Evolutionary conservation across 2,888 invertebrate species (phyloP).

Genomic region (Amblyteles armatorius): DNA sequence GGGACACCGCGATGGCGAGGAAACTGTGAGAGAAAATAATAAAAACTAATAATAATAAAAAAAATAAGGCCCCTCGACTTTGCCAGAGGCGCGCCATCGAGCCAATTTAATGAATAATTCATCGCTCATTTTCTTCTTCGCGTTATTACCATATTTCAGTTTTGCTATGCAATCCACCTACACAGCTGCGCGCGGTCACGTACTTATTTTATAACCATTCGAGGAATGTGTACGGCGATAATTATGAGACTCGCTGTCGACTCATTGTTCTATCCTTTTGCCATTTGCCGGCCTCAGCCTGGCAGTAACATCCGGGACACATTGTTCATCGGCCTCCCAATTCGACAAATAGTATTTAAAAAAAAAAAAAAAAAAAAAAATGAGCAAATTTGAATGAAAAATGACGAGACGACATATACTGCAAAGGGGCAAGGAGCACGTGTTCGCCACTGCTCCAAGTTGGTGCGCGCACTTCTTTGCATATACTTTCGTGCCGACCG

Average conservation of each 20-base stretch:
- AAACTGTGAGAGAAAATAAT: conserved; percentile 27
- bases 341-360: not conserved
- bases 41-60: conserved; percentile 8
- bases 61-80: conserved; percentile 44
- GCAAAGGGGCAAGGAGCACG: not conserved
- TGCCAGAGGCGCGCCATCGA: conserved; percentile 45
- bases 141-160: conserved; percentile 67
- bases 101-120: conserved; percentile 68
- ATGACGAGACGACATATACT: not conserved
- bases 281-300: not conserved
- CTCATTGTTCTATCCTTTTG: not conserved
- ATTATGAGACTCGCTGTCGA: conserved; percentile 13
- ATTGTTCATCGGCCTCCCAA: not conserved
- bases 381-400: not conserved
- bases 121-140: conserved; percentile 67
- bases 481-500: not conserved
- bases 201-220: conserved; percentile 43
- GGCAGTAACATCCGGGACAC: not conserved
- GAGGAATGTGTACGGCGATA: conserved; percentile 47
- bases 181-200: conserved; percentile 43
- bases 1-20: conserved; percentile 9
- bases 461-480: conserved; percentile 18
- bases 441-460: not conserved
- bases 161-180: conserved; percentile 43
- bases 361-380: not conserved